phyloP scores from a whole-genome alignment of 2,888 invertebrate species.

The Clepsis dumicolana region DNA sequence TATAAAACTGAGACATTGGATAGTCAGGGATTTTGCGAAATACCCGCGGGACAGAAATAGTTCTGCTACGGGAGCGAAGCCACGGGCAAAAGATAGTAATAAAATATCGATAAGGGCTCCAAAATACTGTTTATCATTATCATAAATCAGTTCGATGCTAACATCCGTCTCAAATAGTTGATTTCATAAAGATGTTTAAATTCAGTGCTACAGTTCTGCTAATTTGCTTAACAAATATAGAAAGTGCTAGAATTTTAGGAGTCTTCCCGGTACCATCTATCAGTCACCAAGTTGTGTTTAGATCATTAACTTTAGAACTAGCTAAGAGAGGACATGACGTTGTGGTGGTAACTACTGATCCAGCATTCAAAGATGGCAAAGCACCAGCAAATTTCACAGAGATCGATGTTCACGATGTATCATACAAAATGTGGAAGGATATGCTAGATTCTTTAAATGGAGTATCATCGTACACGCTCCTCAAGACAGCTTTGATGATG shows the following conservation, averaged over 20 bases:
- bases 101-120: background rate
- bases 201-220: conserved; percentile 7
- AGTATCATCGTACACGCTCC: conserved; percentile 9
- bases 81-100: too few relatives aligned
- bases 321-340: conserved; percentile 61
- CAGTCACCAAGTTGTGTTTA: conserved; percentile 60
- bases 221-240: conserved; percentile 19
- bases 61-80: too few relatives aligned
- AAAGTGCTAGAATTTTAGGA: conserved; percentile 36
- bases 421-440: conserved; percentile 49
- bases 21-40: too few relatives aligned
- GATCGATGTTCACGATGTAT: conserved; percentile 62
- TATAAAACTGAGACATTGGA: too few relatives aligned
- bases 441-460: conserved; percentile 18
- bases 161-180: background rate
- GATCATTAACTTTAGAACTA: conserved; percentile 54
- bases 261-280: conserved; percentile 46
- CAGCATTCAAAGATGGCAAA: conserved; percentile 58
- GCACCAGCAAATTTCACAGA: conserved; percentile 66
- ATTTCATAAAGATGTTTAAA: conserved; percentile 12
- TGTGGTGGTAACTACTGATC: conserved; percentile 67
- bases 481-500: conserved; percentile 22
- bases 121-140: background rate
- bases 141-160: background rate
- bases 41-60: too few relatives aligned